Evolutionary conservation across 2,888 invertebrate genomes (phyloP), one percentile per base, ranked within the genome.

Genomic region (Andricus quercusramuli): DNA sequence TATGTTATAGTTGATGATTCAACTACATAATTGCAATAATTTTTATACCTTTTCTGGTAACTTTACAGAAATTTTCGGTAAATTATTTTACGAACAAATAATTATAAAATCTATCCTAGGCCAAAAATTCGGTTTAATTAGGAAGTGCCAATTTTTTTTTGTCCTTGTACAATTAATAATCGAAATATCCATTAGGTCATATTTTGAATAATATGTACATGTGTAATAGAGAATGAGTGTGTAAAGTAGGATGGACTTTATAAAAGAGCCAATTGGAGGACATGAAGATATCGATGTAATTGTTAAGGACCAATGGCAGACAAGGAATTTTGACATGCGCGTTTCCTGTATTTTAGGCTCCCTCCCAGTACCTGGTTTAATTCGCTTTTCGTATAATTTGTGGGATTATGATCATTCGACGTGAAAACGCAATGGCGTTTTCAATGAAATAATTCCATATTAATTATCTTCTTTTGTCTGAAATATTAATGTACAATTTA

Each of bases 271-370:
- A 84, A 84, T 83, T 29, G 65, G 51, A 67, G 76, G 20, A 44
- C 66, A 59, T 56, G 20, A 47, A 59, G 77, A 77, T 81, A 85
- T 82, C 84, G 79, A 85, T 84, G 82, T 84, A 84, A 85, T 84
- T 85, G 83, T 79, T 64, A 76, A 62, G 77, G 78, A 65, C 85
- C 84, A 85, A 85, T 84, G 79, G 78, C 77, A 80, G 64, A 11
- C 62, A 32, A 74, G 67, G 66, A n/a, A 67, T 37, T 41, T 32
- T 64, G 79, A 79, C 85, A 84, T 85, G 85, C 85, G 85, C 85
- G 65, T 77, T 64, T 70, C 62, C n/a, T 78, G 20, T 32, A 20
- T 20, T 56, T 74, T 25, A 29, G 29, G 56, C 32, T 51, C 74
- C 74, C 74, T 56, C 74, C 66, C 56, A 74, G 32, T 62, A 25